Evolutionary conservation across 2,797 vertebrate genomes (phyloP), one percentile per base, ranked within the genome.

Genomic region (Crenichthys baileyi): DNA sequence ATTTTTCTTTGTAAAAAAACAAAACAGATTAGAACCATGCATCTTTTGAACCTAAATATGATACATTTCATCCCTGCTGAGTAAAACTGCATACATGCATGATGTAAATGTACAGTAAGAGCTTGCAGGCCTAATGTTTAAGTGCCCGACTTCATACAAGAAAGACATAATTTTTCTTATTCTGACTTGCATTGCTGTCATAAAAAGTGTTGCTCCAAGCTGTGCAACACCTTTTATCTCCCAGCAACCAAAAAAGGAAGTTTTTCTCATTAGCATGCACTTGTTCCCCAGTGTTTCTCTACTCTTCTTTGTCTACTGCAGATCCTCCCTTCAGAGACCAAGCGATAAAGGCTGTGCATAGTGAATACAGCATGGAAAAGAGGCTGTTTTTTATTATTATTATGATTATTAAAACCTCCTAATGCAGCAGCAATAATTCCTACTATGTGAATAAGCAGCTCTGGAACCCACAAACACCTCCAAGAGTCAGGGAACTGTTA

Each of bases 341-440:
- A 73, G 77, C 63, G 87, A 89, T 88, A 82, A 85, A 87, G 75
- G 73, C 80, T 85, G 83, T 7, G 75, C 75, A 73, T 87, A 89
- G 85, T 85, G 77, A 92, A 90, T 88, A 90, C 88, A 86, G 81
- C 90, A 71, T 85, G 86, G 53, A 92, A 88, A 90, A 86, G 79
- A 85, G 83, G 85, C 88, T 92, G 84, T 87, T 88, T 87, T 91
- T 83, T 90, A 83, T 87, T 83, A 48, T 70, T 7, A 70, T 70
- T 70, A 24, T 70, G 67, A 70, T 70, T 82, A 89, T 91, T 91
- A 89, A 83, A 74, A 81, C 74, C 61, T 76, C 51, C 79, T 87
- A 80, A 92, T 84, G 81, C 83, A 41, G 71, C 81, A 29, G 71
- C 76, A 13, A 81, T 86, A 74, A 71, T 71, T 84, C 72, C 76